Base-by-base conservation (phyloP, 2,797 vertebrate genomes). In the Ctenosaura bakeri region DNA sequence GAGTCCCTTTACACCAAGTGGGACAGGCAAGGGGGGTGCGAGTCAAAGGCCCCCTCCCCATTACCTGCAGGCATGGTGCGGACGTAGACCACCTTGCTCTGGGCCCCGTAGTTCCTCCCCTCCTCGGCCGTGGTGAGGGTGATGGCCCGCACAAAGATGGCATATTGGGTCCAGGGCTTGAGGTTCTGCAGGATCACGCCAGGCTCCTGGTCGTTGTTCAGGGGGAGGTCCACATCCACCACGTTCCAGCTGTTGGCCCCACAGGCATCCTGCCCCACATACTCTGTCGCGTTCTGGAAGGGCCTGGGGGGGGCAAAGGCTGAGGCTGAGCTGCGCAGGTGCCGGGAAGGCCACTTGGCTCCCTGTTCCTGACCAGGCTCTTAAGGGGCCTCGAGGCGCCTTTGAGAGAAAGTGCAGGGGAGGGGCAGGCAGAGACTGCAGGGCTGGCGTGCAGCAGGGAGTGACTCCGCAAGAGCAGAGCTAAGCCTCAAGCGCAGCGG, bases 91-190 rank as follows among this genome's bases (percentile, higher is more conserved):
- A 98, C 97, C 71, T 97, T 96, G 0, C 98, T 98, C 95, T 98
- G 97, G 0, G 98, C 98, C 42, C 98, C 98, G 0, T 97, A 97
- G 91, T 97, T 97, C 82, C 97, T 96, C 0, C 97, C 97, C 46
- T 98, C 97, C 90, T 98, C 98, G 0, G 97, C 96, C 0, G 97
- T 97, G 95, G 97, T 98, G 92, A 98, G 96, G 0, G 97, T 97
- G 95, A 98, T 98, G 95, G 98, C 97, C 0, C 97, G 94, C 35
- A 98, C 96, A 0, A 98, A 98, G 90, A 98, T 96, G 35, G 98
- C 98, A 0, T 98, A 98, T 12, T 98, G 98, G 1, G 97, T 98
- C 98, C 98, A 98, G 3, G 98, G 98, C 7, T 97, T 97, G 24
- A 98, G 97, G 38, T 96, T 96, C 18, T 95, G 94, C 4, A 98